Conservation (phyloP, 2,113 vertebrate genomes). For the Sphyrna mokarran region DNA sequence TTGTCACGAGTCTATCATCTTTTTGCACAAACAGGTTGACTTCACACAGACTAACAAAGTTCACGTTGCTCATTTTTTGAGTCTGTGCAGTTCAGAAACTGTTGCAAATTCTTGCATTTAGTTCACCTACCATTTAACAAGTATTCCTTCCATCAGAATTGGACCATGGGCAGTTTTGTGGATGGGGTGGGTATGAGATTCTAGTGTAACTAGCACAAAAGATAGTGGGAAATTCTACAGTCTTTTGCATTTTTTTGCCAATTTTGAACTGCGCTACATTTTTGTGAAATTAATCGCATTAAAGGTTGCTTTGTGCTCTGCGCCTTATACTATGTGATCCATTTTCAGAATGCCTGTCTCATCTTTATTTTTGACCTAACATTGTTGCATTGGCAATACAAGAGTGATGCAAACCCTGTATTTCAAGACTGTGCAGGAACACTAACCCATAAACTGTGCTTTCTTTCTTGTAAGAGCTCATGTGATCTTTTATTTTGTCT, state of each 20-base stretch:
- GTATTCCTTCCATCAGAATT: too few species aligned
- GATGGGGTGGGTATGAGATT: too few species aligned
- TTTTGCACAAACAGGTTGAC: not conserved
- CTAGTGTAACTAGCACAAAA: too few species aligned
- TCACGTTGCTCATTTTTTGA: not conserved
- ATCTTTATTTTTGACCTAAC: constrained; percentile 1
- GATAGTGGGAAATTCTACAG: too few species aligned
- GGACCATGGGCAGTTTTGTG: too few species aligned
- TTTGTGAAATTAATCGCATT: not conserved
- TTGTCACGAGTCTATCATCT: not conserved
- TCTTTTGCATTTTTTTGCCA: too few species aligned
- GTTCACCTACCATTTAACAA: not conserved
- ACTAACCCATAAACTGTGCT: constrained; percentile 28
- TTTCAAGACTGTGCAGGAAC: constrained; percentile 19
- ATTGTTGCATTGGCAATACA: not conserved
- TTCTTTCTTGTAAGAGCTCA: constrained; percentile 13
- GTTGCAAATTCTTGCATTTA: not conserved
- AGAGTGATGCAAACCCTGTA: not conserved
- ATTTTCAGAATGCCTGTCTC: not conserved
- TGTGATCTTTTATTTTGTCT: constrained; percentile 26
- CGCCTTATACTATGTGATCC: not conserved
- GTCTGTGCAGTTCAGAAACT: not conserved
- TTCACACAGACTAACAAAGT: not conserved
- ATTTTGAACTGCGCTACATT: not conserved
- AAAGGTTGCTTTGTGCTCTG: not conserved